These are phyloP conservation scores for Xylophagus ater DNA, from an alignment of 2,888 invertebrate species.

Conservation along the genomic window DNA sequence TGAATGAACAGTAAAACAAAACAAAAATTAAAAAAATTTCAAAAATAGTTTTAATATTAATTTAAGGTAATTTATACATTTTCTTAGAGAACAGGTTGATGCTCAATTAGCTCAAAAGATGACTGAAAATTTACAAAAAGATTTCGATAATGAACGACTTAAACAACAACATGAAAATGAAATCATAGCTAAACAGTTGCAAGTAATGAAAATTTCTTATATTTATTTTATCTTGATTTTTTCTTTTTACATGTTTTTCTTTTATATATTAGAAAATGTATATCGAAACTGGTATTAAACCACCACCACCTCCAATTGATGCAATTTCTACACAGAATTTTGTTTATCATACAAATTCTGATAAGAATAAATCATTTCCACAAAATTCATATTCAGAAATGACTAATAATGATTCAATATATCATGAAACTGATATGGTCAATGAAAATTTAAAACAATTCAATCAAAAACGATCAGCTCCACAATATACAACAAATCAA, in stretches of 20 bases:
- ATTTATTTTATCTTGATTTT: not conserved
- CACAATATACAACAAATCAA: no score
- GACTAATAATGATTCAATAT: no score
- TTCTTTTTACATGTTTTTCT: not conserved
- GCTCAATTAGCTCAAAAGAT: constrained; percentile 53
- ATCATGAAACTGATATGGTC: no score
- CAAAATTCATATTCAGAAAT: no score
- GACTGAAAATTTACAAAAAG: constrained; percentile 52
- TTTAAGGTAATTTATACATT: constrained; percentile 4
- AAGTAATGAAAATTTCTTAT: constrained; percentile 28
- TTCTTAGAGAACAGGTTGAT: constrained; percentile 53
- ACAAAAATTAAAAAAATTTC: not conserved
- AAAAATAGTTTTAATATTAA: not conserved
- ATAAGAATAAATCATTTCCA: no score
- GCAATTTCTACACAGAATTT: no score
- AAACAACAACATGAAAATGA: constrained; percentile 44
- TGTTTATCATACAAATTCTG: no score
- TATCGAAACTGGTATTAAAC: constrained; percentile 19
- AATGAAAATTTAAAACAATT: no score
- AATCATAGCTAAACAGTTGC: constrained; percentile 42
- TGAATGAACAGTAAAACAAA: constrained; percentile 53
- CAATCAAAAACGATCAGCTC: no score
- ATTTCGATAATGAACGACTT: constrained; percentile 42
- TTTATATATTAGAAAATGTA: constrained; percentile 5
- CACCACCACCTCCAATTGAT: constrained; percentile 29